Percentiles rank a stretch among this genome's conserved stretches.
Conservation (phyloP, 2,888 invertebrate species). For the Julus scanicus region DNA sequence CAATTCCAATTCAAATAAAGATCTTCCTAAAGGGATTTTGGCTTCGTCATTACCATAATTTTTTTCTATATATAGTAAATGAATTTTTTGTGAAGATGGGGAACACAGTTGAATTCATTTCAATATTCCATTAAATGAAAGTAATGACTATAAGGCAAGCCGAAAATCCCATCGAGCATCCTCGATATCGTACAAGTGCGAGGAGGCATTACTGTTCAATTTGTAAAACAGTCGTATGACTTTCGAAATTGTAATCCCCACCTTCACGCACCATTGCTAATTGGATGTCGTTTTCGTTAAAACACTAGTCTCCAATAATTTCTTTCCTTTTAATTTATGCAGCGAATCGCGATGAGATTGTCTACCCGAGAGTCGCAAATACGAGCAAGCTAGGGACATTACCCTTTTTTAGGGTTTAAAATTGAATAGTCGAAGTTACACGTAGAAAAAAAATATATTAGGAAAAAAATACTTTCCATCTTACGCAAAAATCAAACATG, state of each 20-base stretch:
- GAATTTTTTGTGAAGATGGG: background rate
- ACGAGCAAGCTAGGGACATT: background rate
- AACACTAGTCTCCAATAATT: background rate
- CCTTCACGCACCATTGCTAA: conserved; percentile 11
- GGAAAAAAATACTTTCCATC: background rate
- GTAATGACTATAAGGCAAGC: background rate
- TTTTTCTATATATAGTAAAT: background rate
- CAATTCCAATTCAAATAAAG: background rate
- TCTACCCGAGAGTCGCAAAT: background rate
- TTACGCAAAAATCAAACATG: background rate
- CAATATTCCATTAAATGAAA: background rate
- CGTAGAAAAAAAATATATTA: background rate
- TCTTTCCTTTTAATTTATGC: background rate
- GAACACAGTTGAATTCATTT: background rate
- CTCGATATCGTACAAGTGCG: background rate
- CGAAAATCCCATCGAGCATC: conserved; percentile 28
- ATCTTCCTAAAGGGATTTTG: background rate
- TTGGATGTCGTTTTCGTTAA: conserved; percentile 26
- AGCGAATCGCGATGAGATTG: background rate
- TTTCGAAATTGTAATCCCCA: background rate
- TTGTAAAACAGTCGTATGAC: conserved; percentile 32
- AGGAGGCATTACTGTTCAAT: background rate
- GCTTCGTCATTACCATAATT: background rate
- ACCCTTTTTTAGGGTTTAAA: background rate
- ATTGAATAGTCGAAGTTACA: conserved; percentile 5